Conservation (phyloP, 2,797 vertebrate genomes). For the Centroberyx gerrardi region DNA sequence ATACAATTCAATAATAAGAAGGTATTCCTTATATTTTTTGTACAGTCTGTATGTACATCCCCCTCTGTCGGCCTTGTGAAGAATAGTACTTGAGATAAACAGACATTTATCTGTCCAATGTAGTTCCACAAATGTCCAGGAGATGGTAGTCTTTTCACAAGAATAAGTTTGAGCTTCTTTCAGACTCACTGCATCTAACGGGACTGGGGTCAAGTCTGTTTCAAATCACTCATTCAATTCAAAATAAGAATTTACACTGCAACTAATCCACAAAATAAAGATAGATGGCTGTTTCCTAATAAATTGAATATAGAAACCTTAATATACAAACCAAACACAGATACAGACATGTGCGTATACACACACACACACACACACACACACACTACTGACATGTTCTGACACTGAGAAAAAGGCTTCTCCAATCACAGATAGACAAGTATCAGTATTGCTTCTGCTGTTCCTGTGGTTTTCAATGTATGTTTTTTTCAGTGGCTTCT, state of each 20-base stretch:
- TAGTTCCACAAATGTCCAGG: slow-evolving; percentile 59
- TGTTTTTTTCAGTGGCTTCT: not conserved
- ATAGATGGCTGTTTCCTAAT: not conserved
- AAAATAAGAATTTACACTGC: slow-evolving; percentile 5
- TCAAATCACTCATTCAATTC: not conserved
- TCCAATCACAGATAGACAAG: not conserved
- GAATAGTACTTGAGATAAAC: not conserved
- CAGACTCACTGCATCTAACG: not conserved
- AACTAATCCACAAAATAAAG: not conserved
- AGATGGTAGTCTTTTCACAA: slow-evolving; percentile 56
- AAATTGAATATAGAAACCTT: not conserved
- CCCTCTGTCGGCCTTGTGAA: not conserved
- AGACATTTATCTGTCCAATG: not conserved
- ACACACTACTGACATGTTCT: not conserved
- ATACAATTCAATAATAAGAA: too few relatives aligned
- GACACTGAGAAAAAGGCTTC: not conserved
- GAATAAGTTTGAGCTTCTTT: slow-evolving; percentile 7
- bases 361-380: too few relatives aligned
- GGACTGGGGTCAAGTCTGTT: not conserved
- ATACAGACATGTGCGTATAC: not conserved
- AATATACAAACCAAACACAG: not conserved
- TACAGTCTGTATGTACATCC: not conserved
- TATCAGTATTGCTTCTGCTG: not conserved
- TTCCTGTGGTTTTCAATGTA: not conserved
- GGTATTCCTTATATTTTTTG: too few relatives aligned